Evolutionary conservation across 2,113 vertebrate species (phyloP).

Genomic region (Hippocampus comes): DNA sequence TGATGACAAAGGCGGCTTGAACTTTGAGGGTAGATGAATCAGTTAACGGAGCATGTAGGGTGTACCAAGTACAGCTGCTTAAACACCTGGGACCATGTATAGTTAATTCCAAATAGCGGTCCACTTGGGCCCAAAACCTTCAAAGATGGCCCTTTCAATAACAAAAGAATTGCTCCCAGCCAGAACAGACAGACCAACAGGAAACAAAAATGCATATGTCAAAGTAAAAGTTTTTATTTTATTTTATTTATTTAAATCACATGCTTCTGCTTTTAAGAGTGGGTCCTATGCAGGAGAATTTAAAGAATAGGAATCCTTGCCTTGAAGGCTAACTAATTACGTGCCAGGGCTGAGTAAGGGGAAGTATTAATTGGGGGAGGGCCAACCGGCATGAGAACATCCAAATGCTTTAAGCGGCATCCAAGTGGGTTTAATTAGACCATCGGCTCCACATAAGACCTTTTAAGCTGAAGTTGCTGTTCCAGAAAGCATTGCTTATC

Average conservation of each 20-base stretch:
- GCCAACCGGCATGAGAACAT: conserved; percentile 17
- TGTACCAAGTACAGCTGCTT: neutral
- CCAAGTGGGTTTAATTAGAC: conserved; percentile 18
- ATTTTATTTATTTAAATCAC: conserved; percentile 31
- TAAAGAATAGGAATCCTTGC: conserved; percentile 12
- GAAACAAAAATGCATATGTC: conserved; percentile 44
- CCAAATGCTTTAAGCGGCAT: conserved; percentile 4
- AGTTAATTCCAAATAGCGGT: neutral
- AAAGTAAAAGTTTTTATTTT: conserved; percentile 13
- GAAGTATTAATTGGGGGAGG: conserved; percentile 4
- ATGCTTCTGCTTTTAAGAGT: conserved; percentile 2
- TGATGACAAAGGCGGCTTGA: neutral
- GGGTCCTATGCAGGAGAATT: conserved; percentile 7
- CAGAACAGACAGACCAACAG: neutral
- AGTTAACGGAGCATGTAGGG: neutral
- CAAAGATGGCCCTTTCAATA: neutral
- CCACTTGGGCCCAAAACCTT: neutral
- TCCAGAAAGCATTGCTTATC: conserved; percentile 8
- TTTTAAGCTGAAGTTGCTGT: neutral
- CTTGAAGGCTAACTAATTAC: conserved; percentile 22
- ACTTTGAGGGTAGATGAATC: neutral
- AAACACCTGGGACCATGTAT: neutral
- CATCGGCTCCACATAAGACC: neutral
- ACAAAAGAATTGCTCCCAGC: neutral
- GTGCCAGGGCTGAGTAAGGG: neutral